Evolutionary conservation across 1,140 invertebrate species (phyloP).

Genomic region (Sitodiplosis mosellana): DNA sequence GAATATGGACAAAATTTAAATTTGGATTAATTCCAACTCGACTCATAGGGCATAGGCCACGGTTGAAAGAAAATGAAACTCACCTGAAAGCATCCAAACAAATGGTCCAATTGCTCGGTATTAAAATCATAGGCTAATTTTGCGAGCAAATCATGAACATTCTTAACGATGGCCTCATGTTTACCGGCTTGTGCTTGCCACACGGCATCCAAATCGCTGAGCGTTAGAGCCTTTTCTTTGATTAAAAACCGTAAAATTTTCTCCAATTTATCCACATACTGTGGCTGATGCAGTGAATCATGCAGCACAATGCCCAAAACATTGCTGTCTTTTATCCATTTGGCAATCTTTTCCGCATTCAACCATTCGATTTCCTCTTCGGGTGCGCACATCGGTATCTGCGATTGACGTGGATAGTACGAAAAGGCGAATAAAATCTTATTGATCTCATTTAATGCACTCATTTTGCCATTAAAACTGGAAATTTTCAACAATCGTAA

Average conservation of each 20-base stretch:
- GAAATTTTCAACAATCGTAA: constrained; percentile 88
- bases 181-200: constrained; percentile 93
- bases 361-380: constrained; percentile 80
- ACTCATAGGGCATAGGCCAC: not conserved
- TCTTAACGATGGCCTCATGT: constrained; percentile 91
- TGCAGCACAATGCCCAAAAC: constrained; percentile 88
- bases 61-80: constrained; percentile 6
- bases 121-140: constrained; percentile 98
- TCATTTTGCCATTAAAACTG: constrained; percentile 99
- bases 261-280: constrained; percentile 95
- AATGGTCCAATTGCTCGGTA: constrained; percentile 88
- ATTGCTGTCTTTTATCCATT: constrained; percentile 93
- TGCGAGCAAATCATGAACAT: constrained; percentile 89
- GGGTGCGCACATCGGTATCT: constrained; percentile 23
- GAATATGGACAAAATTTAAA: constrained; percentile 5
- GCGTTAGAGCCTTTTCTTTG: constrained; percentile 79
- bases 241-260: constrained; percentile 95
- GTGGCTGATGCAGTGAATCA: constrained; percentile 91
- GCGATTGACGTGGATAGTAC: constrained; percentile 61
- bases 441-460: constrained; percentile 95
- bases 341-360: constrained; percentile 82
- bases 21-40: constrained; percentile 4
- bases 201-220: constrained; percentile 82
- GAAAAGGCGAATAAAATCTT: constrained; percentile 85
- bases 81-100: constrained; percentile 95